Evolutionary conservation across 1,140 invertebrate species (phyloP), one percentile per base, ranked within the genome.

Genomic region (Oncopodura yosiiana): DNA sequence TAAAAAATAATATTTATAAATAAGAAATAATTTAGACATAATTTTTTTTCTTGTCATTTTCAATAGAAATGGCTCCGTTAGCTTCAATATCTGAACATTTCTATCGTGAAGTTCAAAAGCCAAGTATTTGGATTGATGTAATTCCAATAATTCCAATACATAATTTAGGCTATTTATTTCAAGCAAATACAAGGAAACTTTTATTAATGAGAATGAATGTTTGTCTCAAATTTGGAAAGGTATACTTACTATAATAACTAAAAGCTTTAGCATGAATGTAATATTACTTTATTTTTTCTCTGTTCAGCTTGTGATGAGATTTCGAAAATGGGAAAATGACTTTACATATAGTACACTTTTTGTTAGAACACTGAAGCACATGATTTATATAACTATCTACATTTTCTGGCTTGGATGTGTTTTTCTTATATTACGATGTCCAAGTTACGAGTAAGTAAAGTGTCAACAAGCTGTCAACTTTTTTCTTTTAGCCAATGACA

Each of bases 301-400:
- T n/a, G n/a, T n/a, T 18, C 16, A 56, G 53, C 27, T 56, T 1
- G n/a, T 48, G 2, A 14, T 39, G 32, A 24, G 24, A 16, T 49
- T 49, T 23, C 19, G 11, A 14, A 41, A 36, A 16, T 49, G 50
- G 16, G 53, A 56, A 24, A 46, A 56, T 32, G 46, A 56, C 18
- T 45, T 56, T 8, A 19, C 34, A 42, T 18, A 21, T 2, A 26
- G 9, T 9, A 32, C 42, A 16, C 38, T 45, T 38, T 3, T 34
- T 3, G n/a, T 56, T 2, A 34, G 53, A 3, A 52, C 43, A 8
- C 9, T 49, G 23, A 56, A 56, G 21, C 32, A 56, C 38, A 29
- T 30, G 18, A 29, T 56, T 4, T 56, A 49, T 30, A 30, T 56
- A n/a, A 11, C 36, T 5, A 12, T 55, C n/a, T 55, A 48, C 36